Evolutionary conservation across 2,888 invertebrate genomes (phyloP), one percentile per base, ranked within the genome.

Genomic region (Melanostoma scalare): DNA sequence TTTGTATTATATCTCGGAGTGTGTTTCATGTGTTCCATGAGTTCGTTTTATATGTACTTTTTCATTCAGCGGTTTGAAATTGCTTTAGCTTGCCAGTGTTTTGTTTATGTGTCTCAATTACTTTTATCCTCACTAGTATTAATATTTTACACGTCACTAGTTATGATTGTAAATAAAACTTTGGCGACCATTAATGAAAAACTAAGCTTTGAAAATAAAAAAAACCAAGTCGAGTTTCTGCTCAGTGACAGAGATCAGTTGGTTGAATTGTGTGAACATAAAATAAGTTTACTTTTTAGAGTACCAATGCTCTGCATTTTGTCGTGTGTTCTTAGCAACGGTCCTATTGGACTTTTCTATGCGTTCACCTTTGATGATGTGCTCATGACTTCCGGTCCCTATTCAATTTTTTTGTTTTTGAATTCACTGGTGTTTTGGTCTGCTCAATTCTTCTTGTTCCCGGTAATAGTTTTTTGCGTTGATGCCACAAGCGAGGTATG

Each of bases 251-350:
- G 40, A 58, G 42, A 8, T 58, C 40, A 58, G 42, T 30, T 58
- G 1, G 31, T 42, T 3, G 6, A 42, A 6, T 40, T 58, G 6
- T 42, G 58, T 58, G 6, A 58, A 58, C 6, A 10, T 3, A 31
- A 58, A 30, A 31, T 58, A 58, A 58, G 58, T 58, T 40, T 31
- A 42, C 4, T 58, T 6, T 58, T 6, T 6, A 40, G 58, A 58
- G 42, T 58, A n/a, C 58, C 58, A 0, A 0, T 58, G 6, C 38
- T 42, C 6, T 58, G 38, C 31, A 42, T 58, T 9, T n/a, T 58
- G 30, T 6, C 3, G 1, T 30, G 40, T 42, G n/a, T n/a, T 20
- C 0, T 58, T 0, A 4, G 6, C 2, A 31, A 42, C 31, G 40
- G 58, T 0, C 30, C 30, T 30, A 3, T 9, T 56, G 58, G 40